Percentiles rank a stretch among this genome's conserved stretches.
phyloP scores from a whole-genome alignment of 2,888 invertebrate species.

The Conistra vaccinii region DNA sequence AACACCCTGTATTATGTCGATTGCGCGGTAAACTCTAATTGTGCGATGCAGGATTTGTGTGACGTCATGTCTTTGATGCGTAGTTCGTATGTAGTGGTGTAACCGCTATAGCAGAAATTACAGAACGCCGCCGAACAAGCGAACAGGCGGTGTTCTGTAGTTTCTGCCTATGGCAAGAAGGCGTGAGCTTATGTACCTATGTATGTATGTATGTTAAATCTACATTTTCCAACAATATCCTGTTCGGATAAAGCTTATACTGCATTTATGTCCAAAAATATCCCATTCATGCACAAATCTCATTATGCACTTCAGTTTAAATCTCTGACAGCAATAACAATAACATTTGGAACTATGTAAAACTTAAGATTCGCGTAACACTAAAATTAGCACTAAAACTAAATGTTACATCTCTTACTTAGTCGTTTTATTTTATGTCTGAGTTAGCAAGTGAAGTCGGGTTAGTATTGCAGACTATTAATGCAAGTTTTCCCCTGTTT shows the following conservation, averaged over 20 bases:
- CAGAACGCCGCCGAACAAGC: too few relatives aligned
- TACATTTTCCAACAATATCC: neutral
- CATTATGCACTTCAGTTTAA: slow-evolving; percentile 12
- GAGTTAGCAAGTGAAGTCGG: slow-evolving; percentile 24
- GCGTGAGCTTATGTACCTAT: too few relatives aligned
- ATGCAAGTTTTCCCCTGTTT: slow-evolving; percentile 26
- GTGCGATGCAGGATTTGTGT: too few relatives aligned
- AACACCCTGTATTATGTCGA: too few relatives aligned
- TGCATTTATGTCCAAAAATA: neutral
- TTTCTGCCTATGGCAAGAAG: too few relatives aligned
- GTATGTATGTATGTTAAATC: too few relatives aligned
- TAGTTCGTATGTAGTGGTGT: too few relatives aligned
- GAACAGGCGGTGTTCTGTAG: too few relatives aligned
- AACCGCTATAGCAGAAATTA: too few relatives aligned
- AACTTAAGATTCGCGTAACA: slow-evolving; percentile 32
- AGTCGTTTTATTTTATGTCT: slow-evolving; percentile 48
- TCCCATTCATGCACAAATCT: neutral
- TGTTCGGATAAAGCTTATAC: neutral
- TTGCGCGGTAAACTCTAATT: too few relatives aligned
- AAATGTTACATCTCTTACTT: slow-evolving; percentile 48
- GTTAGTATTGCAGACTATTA: slow-evolving; percentile 29
- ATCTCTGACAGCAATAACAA: slow-evolving; percentile 8
- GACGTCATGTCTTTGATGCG: too few relatives aligned
- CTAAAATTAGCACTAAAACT: slow-evolving; percentile 41
- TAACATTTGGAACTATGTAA: slow-evolving; percentile 36